A percentile compares a stretch with the other conserved stretches of the same genome.
Conservation (phyloP, 2,888 invertebrate species). For the Xylocampa areola region DNA sequence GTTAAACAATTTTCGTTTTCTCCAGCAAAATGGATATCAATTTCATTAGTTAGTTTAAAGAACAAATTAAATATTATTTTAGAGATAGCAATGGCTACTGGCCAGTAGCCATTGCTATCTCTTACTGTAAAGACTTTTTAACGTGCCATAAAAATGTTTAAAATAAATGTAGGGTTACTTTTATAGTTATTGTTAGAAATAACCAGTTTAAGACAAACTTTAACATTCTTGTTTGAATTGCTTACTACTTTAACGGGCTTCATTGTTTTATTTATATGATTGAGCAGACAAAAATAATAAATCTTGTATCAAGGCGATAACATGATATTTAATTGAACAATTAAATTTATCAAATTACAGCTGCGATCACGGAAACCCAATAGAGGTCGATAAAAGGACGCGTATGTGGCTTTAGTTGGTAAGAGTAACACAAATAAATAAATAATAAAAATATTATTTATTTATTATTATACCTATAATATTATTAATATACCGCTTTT, state of each 20-base stretch:
- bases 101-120: no score
- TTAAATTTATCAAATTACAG: no score
- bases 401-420: no score
- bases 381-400: no score
- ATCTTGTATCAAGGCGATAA: no score
- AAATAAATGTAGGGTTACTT: slow-evolving; percentile 24
- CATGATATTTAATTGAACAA: no score
- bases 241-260: background rate
- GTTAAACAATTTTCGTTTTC: slow-evolving; percentile 20
- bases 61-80: slow-evolving; percentile 39
- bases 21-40: slow-evolving; percentile 25
- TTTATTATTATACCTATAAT: no score
- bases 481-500: no score
- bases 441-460: no score
- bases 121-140: slow-evolving; percentile 47
- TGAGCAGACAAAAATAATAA: background rate
- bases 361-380: no score
- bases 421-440: no score
- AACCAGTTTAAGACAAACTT: slow-evolving; percentile 15
- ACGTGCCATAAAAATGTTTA: slow-evolving; percentile 40
- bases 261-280: no score
- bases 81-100: slow-evolving; percentile 40
- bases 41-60: slow-evolving; percentile 33
- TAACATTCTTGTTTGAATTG: slow-evolving; percentile 3
- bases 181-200: slow-evolving; percentile 41